These are phyloP conservation scores for Pimpla rufipes DNA, from an alignment of 2,888 invertebrate genomes.

Conservation along the genomic window DNA sequence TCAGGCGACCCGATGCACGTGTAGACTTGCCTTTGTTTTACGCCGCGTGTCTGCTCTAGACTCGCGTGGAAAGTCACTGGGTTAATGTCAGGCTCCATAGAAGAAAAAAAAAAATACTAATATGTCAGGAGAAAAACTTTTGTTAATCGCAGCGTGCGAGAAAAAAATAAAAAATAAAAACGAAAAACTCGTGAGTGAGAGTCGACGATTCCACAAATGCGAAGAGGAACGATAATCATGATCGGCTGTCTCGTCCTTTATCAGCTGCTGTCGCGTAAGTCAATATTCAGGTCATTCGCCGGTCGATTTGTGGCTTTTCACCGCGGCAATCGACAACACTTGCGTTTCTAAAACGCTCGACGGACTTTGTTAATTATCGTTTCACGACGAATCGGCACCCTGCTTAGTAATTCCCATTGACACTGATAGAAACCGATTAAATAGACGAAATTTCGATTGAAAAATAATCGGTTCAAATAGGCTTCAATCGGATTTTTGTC, in stretches of 20 bases:
- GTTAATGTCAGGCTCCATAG: neutral
- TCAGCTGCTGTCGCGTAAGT: constrained; percentile 53
- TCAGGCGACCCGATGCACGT: neutral
- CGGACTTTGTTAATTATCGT: neutral
- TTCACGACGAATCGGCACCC: neutral
- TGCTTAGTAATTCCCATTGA: no score
- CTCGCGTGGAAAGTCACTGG: constrained; percentile 4
- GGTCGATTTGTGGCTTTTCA: neutral
- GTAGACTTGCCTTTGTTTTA: constrained; percentile 26
- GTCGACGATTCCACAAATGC: neutral
- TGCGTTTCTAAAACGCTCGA: no score
- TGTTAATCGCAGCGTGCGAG: neutral
- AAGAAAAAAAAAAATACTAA: neutral
- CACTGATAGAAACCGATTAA: no score
- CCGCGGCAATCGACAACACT: no score
- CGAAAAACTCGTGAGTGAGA: neutral
- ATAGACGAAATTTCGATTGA: no score
- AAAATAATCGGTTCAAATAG: no score
- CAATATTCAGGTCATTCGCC: constrained; percentile 52
- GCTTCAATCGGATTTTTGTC: no score
- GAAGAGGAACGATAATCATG: constrained; percentile 13
- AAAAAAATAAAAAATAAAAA: neutral
- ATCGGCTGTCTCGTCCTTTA: constrained; percentile 21
- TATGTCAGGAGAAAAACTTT: neutral
- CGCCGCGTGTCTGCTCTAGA: neutral